These are phyloP conservation scores for Sclerodermus sp. DNA, from an alignment of 2,888 invertebrate species.

Conservation along the genomic window DNA sequence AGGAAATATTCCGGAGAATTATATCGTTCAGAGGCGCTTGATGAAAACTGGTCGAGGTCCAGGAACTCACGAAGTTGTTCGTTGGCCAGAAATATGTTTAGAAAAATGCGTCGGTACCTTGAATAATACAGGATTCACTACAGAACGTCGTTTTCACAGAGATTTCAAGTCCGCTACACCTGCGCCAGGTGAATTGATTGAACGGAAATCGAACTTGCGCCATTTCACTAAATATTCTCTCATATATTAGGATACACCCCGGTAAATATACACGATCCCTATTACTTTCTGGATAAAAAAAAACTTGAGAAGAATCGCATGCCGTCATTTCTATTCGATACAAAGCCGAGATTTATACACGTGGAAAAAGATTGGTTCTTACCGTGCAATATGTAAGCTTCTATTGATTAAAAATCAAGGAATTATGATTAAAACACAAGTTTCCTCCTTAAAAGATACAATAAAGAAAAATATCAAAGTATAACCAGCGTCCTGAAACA, in stretches of 20 bases:
- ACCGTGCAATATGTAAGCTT: slow-evolving; percentile 24
- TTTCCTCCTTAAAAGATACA: slow-evolving; percentile 12
- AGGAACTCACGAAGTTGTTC: slow-evolving; percentile 25
- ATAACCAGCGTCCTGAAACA: slow-evolving; percentile 22
- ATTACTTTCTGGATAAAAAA: slow-evolving; percentile 25
- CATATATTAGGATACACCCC: slow-evolving; percentile 28
- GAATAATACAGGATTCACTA: slow-evolving; percentile 20
- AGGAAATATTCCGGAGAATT: slow-evolving; percentile 1
- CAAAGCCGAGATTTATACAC: slow-evolving; percentile 18
- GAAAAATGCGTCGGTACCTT: slow-evolving; percentile 6
- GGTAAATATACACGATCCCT: slow-evolving; percentile 21
- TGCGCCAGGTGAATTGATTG: slow-evolving; percentile 24
- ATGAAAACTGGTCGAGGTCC: slow-evolving; percentile 21
- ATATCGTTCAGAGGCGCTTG: neutral
- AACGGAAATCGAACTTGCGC: too few species aligned
- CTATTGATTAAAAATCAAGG: neutral
- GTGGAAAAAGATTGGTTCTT: slow-evolving; percentile 14
- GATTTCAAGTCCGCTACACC: slow-evolving; percentile 15
- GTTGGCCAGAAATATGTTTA: slow-evolving; percentile 26
- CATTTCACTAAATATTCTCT: neutral
- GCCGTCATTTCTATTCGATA: slow-evolving; percentile 31
- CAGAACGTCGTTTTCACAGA: slow-evolving; percentile 12
- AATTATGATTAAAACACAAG: too few species aligned
- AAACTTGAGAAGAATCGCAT: slow-evolving; percentile 8
- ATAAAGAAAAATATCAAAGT: slow-evolving; percentile 15